Evolutionary conservation across 2,888 invertebrate species (phyloP), one percentile per base, ranked within the genome.

Genomic region (Morinoia aosen): DNA sequence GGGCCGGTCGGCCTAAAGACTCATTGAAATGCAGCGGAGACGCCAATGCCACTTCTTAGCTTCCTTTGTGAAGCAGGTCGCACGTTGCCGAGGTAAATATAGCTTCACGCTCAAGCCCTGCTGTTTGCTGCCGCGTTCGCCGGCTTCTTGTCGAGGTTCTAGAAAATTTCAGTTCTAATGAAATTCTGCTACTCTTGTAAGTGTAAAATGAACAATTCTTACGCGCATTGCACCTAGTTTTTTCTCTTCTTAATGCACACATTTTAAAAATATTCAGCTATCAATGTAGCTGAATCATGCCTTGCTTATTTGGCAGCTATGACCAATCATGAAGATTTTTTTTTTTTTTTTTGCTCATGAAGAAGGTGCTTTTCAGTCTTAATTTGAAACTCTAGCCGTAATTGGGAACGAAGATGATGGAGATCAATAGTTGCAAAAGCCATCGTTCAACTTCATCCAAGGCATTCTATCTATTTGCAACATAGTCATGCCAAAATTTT

Each of bases 21-120:
- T 90, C 90, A 90, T 90, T 90, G 90, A 90, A 90, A 90, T 90
- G 90, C 90, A 90, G 90, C 90, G 8, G 90, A 90, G 90, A 48
- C 48, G 39, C 40, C 48, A 48, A 40, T 48, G 90, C 90, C 48
- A 90, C 90, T 90, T 48, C 90, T 90, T 39, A 90, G 40, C 40
- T 48, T 90, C 90, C 19, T 40, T 90, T 90, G 90, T 90, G 48
- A 12, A 48, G 90, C 39, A 33, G 90, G 48, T 48, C 90, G 48
- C 90, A 90, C 39, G 90, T 40, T 48, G 14, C 90, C 48, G 90
- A 90, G 90, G 90, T 90, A 90, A 90, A 90, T 90, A 90, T 40
- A 90, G 48, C 25, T 76, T 76, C 76, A 16, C 76, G 76, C 76
- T 19, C 76, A 76, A 76, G 25, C 76, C 76, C 25, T 76, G 76